Evolutionary conservation across 2,888 invertebrate genomes (phyloP).

Genomic region (Drosophila yooni): DNA sequence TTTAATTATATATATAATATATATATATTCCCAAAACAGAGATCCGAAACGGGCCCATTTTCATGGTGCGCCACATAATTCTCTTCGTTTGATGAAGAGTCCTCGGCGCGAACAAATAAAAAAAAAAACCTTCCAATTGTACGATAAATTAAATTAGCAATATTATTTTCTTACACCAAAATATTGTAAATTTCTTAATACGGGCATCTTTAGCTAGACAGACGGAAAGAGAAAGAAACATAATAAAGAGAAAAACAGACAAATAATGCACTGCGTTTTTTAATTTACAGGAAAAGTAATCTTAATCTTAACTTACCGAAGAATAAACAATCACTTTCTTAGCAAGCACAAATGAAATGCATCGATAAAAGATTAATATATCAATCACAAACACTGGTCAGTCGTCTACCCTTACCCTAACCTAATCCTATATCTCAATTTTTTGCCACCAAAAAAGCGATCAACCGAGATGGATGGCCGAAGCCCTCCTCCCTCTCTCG

Average conservation of each 20-base stretch:
- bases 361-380: neutral
- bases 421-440: no score
- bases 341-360: neutral
- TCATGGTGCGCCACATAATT: constrained; percentile 33
- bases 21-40: constrained; percentile 14
- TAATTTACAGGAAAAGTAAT: neutral
- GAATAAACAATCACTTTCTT: neutral
- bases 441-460: no score
- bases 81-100: constrained; percentile 73
- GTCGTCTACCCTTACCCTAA: no score
- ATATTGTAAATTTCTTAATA: constrained; percentile 1
- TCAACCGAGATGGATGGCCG: no score
- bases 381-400: no score
- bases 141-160: constrained; percentile 50
- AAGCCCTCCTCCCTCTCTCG: no score
- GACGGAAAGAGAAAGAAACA: neutral
- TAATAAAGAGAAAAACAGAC: neutral
- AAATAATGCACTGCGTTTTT: neutral
- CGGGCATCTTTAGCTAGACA: constrained; percentile 2
- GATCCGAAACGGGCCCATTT: constrained; percentile 18
- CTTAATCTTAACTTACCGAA: neutral
- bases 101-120: constrained; percentile 12
- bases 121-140: constrained; percentile 45
- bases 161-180: constrained; percentile 27
- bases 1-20: neutral